Evolutionary conservation across 2,113 vertebrate genomes (phyloP).

Genomic region (Noctilio leporinus): DNA sequence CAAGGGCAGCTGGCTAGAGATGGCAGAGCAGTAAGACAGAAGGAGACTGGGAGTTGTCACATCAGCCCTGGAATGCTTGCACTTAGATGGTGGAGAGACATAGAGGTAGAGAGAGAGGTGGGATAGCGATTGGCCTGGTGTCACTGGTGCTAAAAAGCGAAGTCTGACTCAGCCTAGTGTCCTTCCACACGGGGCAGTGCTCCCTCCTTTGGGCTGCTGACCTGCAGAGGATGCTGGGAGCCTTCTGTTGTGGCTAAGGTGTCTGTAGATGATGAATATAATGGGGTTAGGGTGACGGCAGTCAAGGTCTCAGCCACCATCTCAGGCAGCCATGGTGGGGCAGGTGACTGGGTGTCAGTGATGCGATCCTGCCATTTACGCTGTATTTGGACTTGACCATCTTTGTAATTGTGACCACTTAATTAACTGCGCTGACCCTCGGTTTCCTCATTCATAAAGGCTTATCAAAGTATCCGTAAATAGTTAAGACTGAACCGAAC

Average conservation of each 20-base stretch:
- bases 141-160: not conserved
- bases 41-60: not conserved
- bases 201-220: too few species aligned
- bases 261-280: not conserved
- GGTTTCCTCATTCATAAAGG: not conserved
- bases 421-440: not conserved
- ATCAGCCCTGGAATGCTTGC: not conserved
- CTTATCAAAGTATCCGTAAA: too few species aligned
- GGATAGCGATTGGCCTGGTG: fast-evolving
- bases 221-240: not conserved
- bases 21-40: not conserved
- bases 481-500: not conserved
- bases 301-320: not conserved
- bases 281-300: not conserved
- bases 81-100: not conserved
- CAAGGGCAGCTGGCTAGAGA: not conserved
- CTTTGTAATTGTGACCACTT: not conserved
- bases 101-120: not conserved
- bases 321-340: not conserved
- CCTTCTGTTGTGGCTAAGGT: not conserved
- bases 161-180: not conserved
- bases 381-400: not conserved
- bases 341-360: not conserved
- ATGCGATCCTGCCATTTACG: not conserved
- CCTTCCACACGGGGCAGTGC: not conserved